Percentiles rank a stretch among this genome's conserved stretches.
Conservation (phyloP, 1,140 invertebrate genomes). For the Mylabris phalerata region DNA sequence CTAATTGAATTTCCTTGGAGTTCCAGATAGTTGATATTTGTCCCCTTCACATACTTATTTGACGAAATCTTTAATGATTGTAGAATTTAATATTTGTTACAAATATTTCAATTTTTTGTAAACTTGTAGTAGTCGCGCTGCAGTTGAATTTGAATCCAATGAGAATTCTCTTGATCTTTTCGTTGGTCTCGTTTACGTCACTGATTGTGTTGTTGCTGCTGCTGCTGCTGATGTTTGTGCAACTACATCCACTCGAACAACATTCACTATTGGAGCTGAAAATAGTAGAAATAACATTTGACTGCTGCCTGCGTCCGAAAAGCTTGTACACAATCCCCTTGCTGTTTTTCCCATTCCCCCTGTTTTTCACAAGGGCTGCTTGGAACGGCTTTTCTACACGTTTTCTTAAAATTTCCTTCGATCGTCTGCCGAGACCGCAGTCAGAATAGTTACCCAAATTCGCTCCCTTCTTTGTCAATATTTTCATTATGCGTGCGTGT, state of each 20-base stretch:
- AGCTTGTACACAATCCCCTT: neutral
- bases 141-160: slow-evolving; percentile 16
- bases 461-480: slow-evolving; percentile 2
- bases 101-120: too few relatives aligned
- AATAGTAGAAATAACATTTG: slow-evolving; percentile 30
- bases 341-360: neutral
- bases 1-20: too few relatives aligned
- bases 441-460: neutral
- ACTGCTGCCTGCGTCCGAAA: slow-evolving; percentile 16
- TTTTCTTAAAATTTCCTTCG: too few relatives aligned
- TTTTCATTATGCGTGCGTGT: neutral
- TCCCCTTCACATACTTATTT: too few relatives aligned
- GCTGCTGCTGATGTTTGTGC: too few relatives aligned
- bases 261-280: slow-evolving; percentile 25
- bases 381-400: too few relatives aligned
- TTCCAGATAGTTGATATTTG: too few relatives aligned
- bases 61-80: too few relatives aligned
- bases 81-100: too few relatives aligned
- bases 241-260: neutral
- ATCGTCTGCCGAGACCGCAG: neutral
- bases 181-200: slow-evolving; percentile 26
- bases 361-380: neutral
- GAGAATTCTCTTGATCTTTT: slow-evolving; percentile 26
- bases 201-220: slow-evolving; percentile 5
- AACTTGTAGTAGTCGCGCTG: slow-evolving; percentile 11